phyloP scores from a whole-genome alignment of 2,888 invertebrate genomes.

The Parascotia fuliginaria region DNA sequence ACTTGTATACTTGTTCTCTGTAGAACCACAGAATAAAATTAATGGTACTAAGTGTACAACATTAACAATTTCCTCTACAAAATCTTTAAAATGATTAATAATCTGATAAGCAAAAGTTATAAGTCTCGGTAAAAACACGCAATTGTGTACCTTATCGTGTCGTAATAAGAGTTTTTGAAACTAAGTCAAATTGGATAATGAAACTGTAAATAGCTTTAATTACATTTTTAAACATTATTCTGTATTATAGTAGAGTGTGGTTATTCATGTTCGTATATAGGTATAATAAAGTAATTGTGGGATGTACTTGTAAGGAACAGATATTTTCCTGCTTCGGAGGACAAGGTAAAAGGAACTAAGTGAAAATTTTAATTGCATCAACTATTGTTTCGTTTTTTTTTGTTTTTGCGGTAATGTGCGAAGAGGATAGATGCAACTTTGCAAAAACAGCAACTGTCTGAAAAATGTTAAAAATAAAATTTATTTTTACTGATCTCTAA shows the following conservation, averaged over 20 bases:
- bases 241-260: neutral
- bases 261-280: neutral
- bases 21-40: too few species aligned
- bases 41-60: too few species aligned
- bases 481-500: too few species aligned
- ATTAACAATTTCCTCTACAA: slow-evolving; percentile 20
- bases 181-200: slow-evolving; percentile 19
- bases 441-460: too few species aligned
- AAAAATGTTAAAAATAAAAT: too few species aligned
- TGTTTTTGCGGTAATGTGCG: too few species aligned
- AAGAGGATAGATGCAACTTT: too few species aligned
- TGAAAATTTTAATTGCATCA: neutral
- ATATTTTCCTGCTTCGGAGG: neutral
- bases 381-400: too few species aligned
- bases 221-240: slow-evolving; percentile 21
- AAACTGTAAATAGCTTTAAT: slow-evolving; percentile 18
- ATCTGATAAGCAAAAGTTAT: slow-evolving; percentile 12
- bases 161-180: neutral
- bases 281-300: neutral
- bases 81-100: slow-evolving; percentile 34
- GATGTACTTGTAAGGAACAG: neutral
- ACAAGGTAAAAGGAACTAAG: neutral
- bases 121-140: neutral
- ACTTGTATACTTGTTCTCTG: too few species aligned
- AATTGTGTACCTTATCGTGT: slow-evolving; percentile 13